A percentile compares a stretch with the other conserved stretches of the same genome.
phyloP scores from a whole-genome alignment of 2,888 invertebrate genomes.

The Matsumyia berberina region DNA sequence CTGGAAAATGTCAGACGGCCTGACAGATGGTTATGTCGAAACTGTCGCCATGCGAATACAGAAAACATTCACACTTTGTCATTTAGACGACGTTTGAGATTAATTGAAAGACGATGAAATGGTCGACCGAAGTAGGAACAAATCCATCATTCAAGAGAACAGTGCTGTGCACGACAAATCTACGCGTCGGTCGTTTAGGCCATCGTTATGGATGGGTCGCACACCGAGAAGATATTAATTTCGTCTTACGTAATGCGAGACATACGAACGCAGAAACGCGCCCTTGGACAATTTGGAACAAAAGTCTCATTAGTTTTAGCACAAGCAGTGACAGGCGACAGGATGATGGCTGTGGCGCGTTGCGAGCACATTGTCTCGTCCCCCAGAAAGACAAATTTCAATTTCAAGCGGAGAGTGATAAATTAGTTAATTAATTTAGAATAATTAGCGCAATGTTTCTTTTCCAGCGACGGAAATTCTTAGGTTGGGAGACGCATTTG shows the following conservation, averaged over 20 bases:
- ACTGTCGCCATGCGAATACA: conserved; percentile 53
- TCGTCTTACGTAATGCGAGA: conserved; percentile 46
- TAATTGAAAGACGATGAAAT: conserved; percentile 75
- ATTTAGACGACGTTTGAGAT: conserved; percentile 71
- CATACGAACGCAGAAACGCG: conserved; percentile 41
- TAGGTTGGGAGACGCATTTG: not conserved
- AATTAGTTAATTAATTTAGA: conserved; percentile 75
- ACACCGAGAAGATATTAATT: conserved; percentile 58
- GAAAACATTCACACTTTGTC: conserved; percentile 73
- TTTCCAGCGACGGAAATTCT: conserved; percentile 39
- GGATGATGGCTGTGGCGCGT: conserved; percentile 52
- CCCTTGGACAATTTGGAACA: conserved; percentile 62
- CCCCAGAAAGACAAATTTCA: conserved; percentile 61
- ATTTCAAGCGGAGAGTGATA: conserved; percentile 65
- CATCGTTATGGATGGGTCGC: conserved; percentile 48
- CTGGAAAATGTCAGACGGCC: conserved; percentile 51
- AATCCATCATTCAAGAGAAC: conserved; percentile 66
- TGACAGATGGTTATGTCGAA: conserved; percentile 74
- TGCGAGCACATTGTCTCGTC: conserved; percentile 47
- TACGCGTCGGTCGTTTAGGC: conserved; percentile 39
- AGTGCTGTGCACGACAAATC: conserved; percentile 29
- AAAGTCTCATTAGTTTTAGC: conserved; percentile 69
- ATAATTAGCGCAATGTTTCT: conserved; percentile 71
- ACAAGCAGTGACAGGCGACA: conserved; percentile 62
- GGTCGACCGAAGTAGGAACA: conserved; percentile 57